phyloP scores from a whole-genome alignment of 2,888 invertebrate genomes.

The Heliconius cydno region DNA sequence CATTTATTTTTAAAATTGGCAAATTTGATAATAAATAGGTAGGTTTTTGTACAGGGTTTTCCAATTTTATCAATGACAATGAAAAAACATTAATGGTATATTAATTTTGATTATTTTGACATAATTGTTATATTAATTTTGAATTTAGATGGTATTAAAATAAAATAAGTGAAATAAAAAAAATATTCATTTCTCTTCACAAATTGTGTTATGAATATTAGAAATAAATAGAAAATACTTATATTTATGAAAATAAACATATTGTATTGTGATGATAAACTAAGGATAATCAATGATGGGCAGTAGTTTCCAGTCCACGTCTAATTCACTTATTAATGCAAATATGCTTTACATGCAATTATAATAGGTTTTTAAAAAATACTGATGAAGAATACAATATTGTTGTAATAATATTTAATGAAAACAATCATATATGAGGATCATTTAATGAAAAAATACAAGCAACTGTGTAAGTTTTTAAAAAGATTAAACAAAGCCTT shows the following conservation, averaged over 20 bases:
- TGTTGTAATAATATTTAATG: background rate
- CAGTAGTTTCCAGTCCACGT: background rate
- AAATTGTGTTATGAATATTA: background rate
- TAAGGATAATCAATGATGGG: background rate
- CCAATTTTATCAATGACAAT: background rate
- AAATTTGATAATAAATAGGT: background rate
- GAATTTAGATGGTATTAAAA: background rate
- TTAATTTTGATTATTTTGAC: background rate
- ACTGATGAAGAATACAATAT: background rate
- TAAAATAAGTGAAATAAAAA: background rate
- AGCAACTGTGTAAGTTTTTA: background rate
- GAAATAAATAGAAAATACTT: background rate
- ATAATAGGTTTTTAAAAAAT: background rate
- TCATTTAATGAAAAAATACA: background rate
- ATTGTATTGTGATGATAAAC: background rate
- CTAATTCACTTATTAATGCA: constrained; percentile 2
- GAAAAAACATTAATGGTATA: background rate
- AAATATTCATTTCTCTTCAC: too few species aligned
- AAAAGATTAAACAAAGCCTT: background rate
- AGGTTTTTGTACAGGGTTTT: background rate
- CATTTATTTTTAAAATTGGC: background rate
- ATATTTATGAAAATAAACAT: background rate
- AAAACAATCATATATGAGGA: background rate
- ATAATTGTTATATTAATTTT: background rate
- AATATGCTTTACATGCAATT: constrained; percentile 17